Evolutionary conservation across 2,797 vertebrate genomes (phyloP).

Genomic region (Tapirus indicus): DNA sequence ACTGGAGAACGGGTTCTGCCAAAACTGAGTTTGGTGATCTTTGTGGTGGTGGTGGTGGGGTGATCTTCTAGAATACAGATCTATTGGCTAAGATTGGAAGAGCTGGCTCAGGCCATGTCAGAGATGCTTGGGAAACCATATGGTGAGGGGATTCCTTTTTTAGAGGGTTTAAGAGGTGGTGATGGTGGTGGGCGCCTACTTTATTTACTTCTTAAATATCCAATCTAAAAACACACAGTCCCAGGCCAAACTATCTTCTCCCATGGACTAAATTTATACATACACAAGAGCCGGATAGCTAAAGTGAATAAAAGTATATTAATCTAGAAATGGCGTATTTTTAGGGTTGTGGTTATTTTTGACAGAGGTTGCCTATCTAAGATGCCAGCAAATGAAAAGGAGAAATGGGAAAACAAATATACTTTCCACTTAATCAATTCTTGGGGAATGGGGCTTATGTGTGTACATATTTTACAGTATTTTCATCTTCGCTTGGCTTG

Average conservation of each 20-base stretch:
- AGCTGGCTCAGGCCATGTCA: neutral
- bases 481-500: conserved; percentile 78
- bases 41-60: neutral
- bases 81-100: neutral
- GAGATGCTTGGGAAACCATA: neutral
- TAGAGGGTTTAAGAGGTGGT: neutral
- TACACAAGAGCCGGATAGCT: neutral
- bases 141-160: neutral
- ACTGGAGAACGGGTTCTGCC: neutral
- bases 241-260: neutral
- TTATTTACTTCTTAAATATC: neutral
- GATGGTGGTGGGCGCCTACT: neutral
- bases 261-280: neutral
- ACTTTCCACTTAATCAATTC: conserved; percentile 37
- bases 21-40: neutral
- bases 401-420: conserved; percentile 81
- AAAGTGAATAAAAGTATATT: neutral
- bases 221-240: neutral
- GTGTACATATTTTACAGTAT: conserved; percentile 66
- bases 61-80: neutral
- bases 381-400: conserved; percentile 39
- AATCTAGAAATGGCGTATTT: neutral
- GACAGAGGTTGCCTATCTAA: conserved; percentile 15
- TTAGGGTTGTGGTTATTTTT: conserved; percentile 17
- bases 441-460: neutral